Conservation (phyloP, 2,113 vertebrate species). For the Pterocles orientalis region DNA sequence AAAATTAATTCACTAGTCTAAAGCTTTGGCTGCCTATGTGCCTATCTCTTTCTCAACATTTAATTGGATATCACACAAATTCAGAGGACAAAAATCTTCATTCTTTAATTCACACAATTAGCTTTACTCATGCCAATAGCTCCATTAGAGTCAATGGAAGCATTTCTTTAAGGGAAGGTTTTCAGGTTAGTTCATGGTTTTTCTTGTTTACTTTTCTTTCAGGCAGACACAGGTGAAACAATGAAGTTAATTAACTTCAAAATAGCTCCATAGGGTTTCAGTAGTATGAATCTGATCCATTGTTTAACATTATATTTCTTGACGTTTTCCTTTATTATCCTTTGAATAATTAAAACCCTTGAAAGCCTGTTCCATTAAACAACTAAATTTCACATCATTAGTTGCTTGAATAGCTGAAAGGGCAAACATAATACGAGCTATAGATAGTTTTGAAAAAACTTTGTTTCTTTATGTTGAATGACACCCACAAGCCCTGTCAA, state of each 20-base stretch:
- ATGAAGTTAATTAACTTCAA: neutral
- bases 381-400: neutral
- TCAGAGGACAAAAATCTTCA: neutral
- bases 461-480: neutral
- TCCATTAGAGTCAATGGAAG: neutral
- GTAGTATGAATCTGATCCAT: neutral
- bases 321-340: neutral
- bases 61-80: neutral
- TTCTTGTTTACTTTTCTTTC: neutral
- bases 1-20: neutral
- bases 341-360: conserved; percentile 33
- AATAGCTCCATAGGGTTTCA: neutral
- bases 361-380: conserved; percentile 12
- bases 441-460: neutral
- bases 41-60: neutral
- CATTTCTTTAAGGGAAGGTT: neutral
- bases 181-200: neutral
- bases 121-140: neutral
- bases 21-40: neutral
- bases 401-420: conserved; percentile 5
- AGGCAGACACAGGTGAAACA: neutral
- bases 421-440: neutral
- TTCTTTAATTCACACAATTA: neutral
- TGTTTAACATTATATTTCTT: conserved; percentile 31
- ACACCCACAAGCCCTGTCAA: neutral